A percentile compares a stretch with the other conserved stretches of the same genome.
phyloP scores from a whole-genome alignment of 1,140 invertebrate genomes.

The Melitaea cinxia region DNA sequence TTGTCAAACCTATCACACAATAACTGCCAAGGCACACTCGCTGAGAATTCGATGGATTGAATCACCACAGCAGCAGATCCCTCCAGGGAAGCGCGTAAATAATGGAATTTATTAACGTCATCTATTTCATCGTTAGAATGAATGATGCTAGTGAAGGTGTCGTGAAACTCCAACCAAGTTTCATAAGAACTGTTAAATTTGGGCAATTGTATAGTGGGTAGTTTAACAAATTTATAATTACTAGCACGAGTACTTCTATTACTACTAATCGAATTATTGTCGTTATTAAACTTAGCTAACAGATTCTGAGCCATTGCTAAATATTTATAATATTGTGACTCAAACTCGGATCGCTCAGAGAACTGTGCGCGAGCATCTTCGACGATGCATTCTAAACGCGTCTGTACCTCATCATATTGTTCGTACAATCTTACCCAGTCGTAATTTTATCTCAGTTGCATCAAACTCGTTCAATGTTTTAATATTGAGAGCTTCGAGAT shows the following conservation, averaged over 20 bases:
- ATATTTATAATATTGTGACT: slow-evolving; percentile 28
- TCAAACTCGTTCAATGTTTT: neutral
- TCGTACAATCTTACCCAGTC: slow-evolving; percentile 29
- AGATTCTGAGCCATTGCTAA: slow-evolving; percentile 20
- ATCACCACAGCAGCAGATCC: slow-evolving; percentile 33
- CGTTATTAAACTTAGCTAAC: neutral
- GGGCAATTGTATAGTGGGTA: slow-evolving; percentile 30
- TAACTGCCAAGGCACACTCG: slow-evolving; percentile 38
- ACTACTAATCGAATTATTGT: slow-evolving; percentile 6
- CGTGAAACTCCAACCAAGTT: slow-evolving; percentile 28
- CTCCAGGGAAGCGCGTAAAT: slow-evolving; percentile 36
- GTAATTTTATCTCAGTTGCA: slow-evolving; percentile 28
- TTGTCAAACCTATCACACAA: slow-evolving; percentile 43
- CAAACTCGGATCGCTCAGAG: slow-evolving; percentile 20
- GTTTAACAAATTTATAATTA: slow-evolving; percentile 24
- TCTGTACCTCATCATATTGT: slow-evolving; percentile 39
- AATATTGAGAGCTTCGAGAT: neutral
- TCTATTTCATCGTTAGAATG: slow-evolving; percentile 31
- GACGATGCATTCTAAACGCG: slow-evolving; percentile 21
- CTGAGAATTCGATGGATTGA: slow-evolving; percentile 29
- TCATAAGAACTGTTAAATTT: slow-evolving; percentile 27
- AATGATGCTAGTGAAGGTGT: slow-evolving; percentile 34
- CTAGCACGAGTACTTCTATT: neutral
- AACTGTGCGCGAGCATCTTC: slow-evolving; percentile 23
- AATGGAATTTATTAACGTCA: slow-evolving; percentile 42